Evolutionary conservation across 2,888 invertebrate species (phyloP), one percentile per base, ranked within the genome.

Genomic region (Ceratothoa steindachneri): DNA sequence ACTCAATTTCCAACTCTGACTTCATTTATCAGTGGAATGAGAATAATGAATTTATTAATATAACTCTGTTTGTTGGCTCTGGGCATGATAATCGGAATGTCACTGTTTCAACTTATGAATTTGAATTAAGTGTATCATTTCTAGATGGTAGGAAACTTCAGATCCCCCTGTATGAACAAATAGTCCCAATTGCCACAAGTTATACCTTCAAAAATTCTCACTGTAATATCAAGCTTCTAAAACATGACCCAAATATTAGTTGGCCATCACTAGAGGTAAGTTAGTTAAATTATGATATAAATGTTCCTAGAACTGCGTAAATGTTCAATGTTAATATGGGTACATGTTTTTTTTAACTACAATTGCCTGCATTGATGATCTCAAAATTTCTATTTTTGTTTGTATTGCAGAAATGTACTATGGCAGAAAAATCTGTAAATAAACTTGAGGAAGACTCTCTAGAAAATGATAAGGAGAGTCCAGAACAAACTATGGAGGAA

Each of bases 221-320:
- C 7, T 69, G 73, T 27, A 52, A 69, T 19, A 30, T 80, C 2
- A 71, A 73, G 28, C 77, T 80, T 5, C 69, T 75, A 51, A 80
- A 80, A 30, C 71, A 64, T 68, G 77, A 80, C 52, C 73, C 77
- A 9, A 68, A 66, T 4, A 30, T 80, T 55, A 28, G 65, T 15
- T 80, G 80, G 80, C 64, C 69, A 9, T 71, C 69, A 30, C 65
- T 80, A 22, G 74, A 73, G 75, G 80, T 75, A 72, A 67, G 71
- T 24, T n/a, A n/a, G n/a, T n/a, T n/a, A n/a, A n/a, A n/a, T n/a
- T n/a, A n/a, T n/a, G n/a, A n/a, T n/a, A n/a, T n/a, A n/a, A n/a
- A n/a, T n/a, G n/a, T 28, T 51, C 12, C 5, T 3, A 52, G n/a
- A 1, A 15, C 12, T n/a, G 4, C n/a, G n/a, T n/a, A n/a, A n/a